Evolutionary conservation across 2,113 vertebrate species (phyloP).

Genomic region (Callopanchax toddi): DNA sequence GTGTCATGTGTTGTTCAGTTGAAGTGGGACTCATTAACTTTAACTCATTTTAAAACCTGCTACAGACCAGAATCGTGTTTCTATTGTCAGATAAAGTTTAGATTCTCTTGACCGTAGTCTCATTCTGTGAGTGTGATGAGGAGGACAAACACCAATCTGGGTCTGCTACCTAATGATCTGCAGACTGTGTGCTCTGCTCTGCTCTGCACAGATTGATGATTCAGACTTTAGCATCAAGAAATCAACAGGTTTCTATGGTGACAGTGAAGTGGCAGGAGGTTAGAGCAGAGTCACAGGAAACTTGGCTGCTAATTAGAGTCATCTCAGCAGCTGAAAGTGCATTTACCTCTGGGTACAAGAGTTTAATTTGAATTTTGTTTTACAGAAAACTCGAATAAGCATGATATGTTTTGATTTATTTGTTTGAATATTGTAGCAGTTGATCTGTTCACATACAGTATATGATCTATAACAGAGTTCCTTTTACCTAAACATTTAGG

Average conservation of each 20-base stretch:
- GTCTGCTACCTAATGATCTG: conserved; percentile 26
- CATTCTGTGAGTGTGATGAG: neutral
- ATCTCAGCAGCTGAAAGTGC: neutral
- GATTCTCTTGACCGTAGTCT: neutral
- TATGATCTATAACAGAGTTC: too few species aligned
- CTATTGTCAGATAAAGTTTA: neutral
- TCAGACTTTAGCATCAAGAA: conserved; percentile 4
- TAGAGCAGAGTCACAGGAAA: neutral
- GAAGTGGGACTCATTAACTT: too few species aligned
- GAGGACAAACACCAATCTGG: too few species aligned
- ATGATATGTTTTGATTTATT: too few species aligned
- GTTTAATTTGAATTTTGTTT: neutral
- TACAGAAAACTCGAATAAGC: too few species aligned
- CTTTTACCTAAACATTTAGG: too few species aligned
- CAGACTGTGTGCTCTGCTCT: conserved; percentile 27
- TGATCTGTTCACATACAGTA: too few species aligned
- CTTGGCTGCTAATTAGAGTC: conserved; percentile 6
- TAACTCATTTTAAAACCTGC: too few species aligned
- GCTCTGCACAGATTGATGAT: conserved; percentile 18
- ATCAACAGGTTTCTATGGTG: conserved; percentile 60
- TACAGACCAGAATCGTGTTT: too few species aligned
- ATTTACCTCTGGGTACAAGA: neutral
- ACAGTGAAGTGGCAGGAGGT: conserved; percentile 13
- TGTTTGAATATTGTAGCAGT: too few species aligned
- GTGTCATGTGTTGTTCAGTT: too few species aligned